These are phyloP conservation scores for Neuroterus valhalla DNA, from an alignment of 1,140 invertebrate species.

Conservation along the genomic window DNA sequence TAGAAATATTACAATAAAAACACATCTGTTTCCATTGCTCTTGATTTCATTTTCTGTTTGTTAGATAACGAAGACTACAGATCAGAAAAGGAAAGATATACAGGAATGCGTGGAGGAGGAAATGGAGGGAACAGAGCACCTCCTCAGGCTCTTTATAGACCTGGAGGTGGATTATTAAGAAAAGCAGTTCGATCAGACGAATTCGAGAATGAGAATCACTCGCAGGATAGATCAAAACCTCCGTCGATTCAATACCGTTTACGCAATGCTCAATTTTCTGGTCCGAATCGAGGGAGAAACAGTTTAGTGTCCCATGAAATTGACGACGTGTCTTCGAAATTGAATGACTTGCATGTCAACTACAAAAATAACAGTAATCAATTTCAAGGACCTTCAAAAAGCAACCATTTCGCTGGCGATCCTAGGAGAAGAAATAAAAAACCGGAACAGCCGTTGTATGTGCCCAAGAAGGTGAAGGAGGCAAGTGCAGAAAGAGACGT, in stretches of 20 bases:
- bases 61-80: constrained; percentile 44
- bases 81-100: constrained; percentile 58
- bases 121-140: constrained; percentile 65
- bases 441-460: constrained; percentile 77
- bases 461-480: constrained; percentile 76
- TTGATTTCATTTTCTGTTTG: not conserved
- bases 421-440: constrained; percentile 73
- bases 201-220: constrained; percentile 69
- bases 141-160: constrained; percentile 77
- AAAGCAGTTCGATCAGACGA: constrained; percentile 76
- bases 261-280: constrained; percentile 57
- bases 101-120: constrained; percentile 63
- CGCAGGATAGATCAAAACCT: constrained; percentile 60
- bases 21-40: too few relatives aligned
- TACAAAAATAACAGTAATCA: constrained; percentile 59
- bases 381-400: constrained; percentile 57
- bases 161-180: constrained; percentile 78
- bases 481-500: constrained; percentile 70
- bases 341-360: constrained; percentile 63
- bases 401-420: constrained; percentile 59
- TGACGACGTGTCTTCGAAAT: constrained; percentile 61
- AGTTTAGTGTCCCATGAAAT: constrained; percentile 50
- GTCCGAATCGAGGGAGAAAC: constrained; percentile 48
- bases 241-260: constrained; percentile 66
- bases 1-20: constrained; percentile 2